These are phyloP conservation scores for Phytoseiulus persimilis DNA, from an alignment of 2,888 invertebrate species.

Conservation along the genomic window DNA sequence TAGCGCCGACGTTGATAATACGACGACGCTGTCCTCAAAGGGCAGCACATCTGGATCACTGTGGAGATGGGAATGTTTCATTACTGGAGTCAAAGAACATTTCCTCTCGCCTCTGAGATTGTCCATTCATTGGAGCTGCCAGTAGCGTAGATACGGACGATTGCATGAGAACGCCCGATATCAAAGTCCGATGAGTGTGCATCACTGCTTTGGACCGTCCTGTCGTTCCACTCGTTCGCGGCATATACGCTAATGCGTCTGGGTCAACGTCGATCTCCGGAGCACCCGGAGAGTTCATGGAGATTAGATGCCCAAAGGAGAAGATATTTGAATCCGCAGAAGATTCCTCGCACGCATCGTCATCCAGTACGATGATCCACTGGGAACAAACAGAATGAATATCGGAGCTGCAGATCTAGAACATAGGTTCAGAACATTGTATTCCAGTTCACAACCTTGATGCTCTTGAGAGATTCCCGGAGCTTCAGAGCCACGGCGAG, in stretches of 20 bases:
- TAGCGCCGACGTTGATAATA: not conserved
- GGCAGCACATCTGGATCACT: not conserved
- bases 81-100: too few relatives aligned
- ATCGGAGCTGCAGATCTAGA: not conserved
- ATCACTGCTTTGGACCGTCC: slow-evolving; percentile 17
- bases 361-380: not conserved
- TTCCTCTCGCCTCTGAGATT: too few relatives aligned
- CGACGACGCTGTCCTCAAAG: not conserved
- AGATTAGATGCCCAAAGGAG: not conserved
- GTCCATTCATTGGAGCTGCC: too few relatives aligned
- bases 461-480: not conserved
- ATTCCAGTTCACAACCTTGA: not conserved
- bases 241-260: slow-evolving; percentile 21
- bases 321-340: not conserved
- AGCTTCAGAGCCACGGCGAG: not conserved
- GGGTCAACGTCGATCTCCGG: not conserved
- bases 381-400: not conserved
- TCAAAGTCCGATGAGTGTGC: slow-evolving; percentile 9
- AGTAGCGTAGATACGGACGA: not conserved
- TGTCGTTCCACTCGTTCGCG: not conserved
- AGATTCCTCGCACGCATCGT: not conserved
- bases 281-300: not conserved
- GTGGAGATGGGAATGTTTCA: not conserved
- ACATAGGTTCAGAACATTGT: not conserved
- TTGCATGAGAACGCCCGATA: not conserved